Conservation (phyloP, 2,888 invertebrate genomes). For the Rhorus exstirpatorius region DNA sequence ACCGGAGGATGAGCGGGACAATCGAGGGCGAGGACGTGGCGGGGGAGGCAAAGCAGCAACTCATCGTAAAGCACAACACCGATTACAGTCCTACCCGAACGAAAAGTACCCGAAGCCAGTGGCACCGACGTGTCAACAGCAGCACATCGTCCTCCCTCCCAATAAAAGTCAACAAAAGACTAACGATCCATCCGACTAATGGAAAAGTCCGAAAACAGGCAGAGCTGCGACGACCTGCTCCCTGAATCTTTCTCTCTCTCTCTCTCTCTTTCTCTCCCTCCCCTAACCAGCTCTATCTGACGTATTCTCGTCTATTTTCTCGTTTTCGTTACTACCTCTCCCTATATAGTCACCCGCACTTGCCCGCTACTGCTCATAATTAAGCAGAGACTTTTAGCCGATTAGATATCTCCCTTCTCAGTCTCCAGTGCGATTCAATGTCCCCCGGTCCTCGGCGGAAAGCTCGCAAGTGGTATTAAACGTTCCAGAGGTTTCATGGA, state of each 20-base stretch:
- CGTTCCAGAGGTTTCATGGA: slow-evolving; percentile 31
- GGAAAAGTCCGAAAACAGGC: slow-evolving; percentile 86
- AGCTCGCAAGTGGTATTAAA: slow-evolving; percentile 44
- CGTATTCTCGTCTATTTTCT: slow-evolving; percentile 67
- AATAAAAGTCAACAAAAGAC: slow-evolving; percentile 86
- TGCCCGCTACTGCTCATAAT: slow-evolving; percentile 83
- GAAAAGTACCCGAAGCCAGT: slow-evolving; percentile 64
- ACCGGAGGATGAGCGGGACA: background rate
- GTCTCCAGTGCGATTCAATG: slow-evolving; percentile 22
- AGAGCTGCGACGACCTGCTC: slow-evolving; percentile 70
- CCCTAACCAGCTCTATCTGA: slow-evolving; percentile 68
- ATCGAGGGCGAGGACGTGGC: background rate
- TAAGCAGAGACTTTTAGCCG: slow-evolving; percentile 86
- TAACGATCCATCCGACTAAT: slow-evolving; percentile 86
- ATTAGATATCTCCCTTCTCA: slow-evolving; percentile 80
- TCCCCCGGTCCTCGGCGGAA: slow-evolving; percentile 27
- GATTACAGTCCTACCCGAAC: slow-evolving; percentile 56
- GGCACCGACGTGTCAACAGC: slow-evolving; percentile 78
- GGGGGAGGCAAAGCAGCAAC: slow-evolving; percentile 34
- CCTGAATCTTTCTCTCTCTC: slow-evolving; percentile 44
- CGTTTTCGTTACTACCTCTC: slow-evolving; percentile 57
- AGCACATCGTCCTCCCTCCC: slow-evolving; percentile 72
- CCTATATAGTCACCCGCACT: slow-evolving; percentile 66
- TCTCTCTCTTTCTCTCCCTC: slow-evolving; percentile 53
- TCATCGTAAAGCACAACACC: slow-evolving; percentile 56